A percentile compares a stretch with the other conserved stretches of the same genome.
These are phyloP conservation scores for Drosophila pseudoananassae DNA, from an alignment of 1,140 invertebrate genomes.

Conservation along the genomic window DNA sequence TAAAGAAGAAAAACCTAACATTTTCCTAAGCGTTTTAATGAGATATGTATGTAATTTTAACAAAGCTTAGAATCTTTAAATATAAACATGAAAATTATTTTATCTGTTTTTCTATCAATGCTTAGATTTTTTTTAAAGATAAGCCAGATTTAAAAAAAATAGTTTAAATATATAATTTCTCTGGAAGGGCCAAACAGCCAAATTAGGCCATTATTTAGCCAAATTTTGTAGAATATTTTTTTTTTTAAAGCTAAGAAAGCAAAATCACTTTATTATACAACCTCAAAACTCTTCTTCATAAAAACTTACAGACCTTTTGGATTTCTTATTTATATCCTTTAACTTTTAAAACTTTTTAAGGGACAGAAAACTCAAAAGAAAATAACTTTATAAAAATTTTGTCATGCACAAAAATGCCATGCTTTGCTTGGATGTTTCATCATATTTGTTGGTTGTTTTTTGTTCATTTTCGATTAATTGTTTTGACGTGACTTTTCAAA, in stretches of 20 bases:
- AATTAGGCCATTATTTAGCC: no score
- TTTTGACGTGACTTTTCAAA: constrained; percentile 38
- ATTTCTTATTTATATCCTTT: background rate
- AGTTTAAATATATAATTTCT: no score
- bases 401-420: constrained; percentile 84
- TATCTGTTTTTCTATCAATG: no score
- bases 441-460: constrained; percentile 21
- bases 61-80: no score
- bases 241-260: no score
- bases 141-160: no score
- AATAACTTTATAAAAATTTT: constrained; percentile 29
- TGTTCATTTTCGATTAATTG: constrained; percentile 19
- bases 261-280: background rate
- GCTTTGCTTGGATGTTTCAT: constrained; percentile 58
- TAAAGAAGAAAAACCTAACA: constrained; percentile 4
- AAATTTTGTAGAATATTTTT: no score
- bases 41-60: no score
- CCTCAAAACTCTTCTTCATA: no score
- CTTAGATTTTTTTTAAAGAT: no score
- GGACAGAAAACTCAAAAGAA: constrained; percentile 9
- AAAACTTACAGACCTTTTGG: background rate
- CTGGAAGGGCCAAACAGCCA: no score
- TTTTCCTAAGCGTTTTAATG: background rate
- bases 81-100: background rate
- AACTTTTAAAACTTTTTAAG: background rate